Conservation (phyloP, 1,140 invertebrate genomes). For the Cylas formicarius region DNA sequence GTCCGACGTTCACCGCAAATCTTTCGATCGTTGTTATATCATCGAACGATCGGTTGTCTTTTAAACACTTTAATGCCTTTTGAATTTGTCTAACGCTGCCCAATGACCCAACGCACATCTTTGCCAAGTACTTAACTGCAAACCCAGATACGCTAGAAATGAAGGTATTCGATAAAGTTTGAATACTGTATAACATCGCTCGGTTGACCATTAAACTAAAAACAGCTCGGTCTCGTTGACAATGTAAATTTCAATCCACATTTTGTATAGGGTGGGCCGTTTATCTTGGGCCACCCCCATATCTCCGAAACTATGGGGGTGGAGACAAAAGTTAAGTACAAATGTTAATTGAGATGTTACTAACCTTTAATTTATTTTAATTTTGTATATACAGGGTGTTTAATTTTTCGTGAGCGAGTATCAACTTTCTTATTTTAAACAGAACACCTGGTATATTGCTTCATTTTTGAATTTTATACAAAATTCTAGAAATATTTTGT, state of each 20-base stretch:
- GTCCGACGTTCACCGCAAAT: conserved; percentile 40
- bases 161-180: conserved; percentile 6
- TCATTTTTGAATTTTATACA: too few relatives aligned
- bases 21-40: conserved; percentile 14
- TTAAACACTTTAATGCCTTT: conserved; percentile 42
- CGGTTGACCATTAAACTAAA: not conserved
- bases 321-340: too few relatives aligned
- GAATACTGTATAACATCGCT: not conserved
- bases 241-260: not conserved
- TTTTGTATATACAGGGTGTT: too few relatives aligned
- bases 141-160: conserved; percentile 39
- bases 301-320: too few relatives aligned
- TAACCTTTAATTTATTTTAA: too few relatives aligned
- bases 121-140: conserved; percentile 44
- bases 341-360: too few relatives aligned
- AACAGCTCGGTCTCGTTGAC: not conserved
- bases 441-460: too few relatives aligned
- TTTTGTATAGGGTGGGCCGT: not conserved
- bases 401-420: too few relatives aligned
- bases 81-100: conserved; percentile 53
- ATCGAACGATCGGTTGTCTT: conserved; percentile 19
- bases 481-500: too few relatives aligned
- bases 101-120: conserved; percentile 41
- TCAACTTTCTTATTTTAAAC: too few relatives aligned
- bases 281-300: too few relatives aligned